Evolutionary conservation across 2,797 vertebrate genomes (phyloP).

Genomic region (Cephalopachus bancanus): DNA sequence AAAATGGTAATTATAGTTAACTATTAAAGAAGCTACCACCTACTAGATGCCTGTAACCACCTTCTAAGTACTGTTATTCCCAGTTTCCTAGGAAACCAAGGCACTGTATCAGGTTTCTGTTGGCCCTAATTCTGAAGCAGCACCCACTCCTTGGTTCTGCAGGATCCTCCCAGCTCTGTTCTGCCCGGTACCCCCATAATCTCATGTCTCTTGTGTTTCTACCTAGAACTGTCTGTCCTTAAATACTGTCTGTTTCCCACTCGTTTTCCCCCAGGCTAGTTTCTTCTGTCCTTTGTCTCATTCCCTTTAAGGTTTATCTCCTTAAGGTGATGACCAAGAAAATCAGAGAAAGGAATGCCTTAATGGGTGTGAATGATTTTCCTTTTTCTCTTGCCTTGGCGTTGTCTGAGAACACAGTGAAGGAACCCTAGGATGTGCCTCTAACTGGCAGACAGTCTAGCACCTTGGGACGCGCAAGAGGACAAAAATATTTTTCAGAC

Average conservation of each 20-base stretch:
- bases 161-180: not conserved
- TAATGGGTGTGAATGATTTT: not conserved
- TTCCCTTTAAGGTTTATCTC: not conserved
- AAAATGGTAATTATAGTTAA: not conserved
- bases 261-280: not conserved
- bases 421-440: not conserved
- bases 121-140: not conserved
- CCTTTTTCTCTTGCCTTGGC: not conserved
- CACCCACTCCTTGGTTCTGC: not conserved
- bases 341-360: not conserved
- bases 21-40: not conserved
- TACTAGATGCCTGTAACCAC: not conserved
- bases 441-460: not conserved
- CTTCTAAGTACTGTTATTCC: not conserved
- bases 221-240: not conserved
- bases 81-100: not conserved
- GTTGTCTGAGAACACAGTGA: not conserved
- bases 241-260: not conserved
- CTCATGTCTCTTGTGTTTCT: not conserved
- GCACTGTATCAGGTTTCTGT: not conserved
- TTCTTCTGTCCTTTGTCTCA: not conserved
- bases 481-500: not conserved
- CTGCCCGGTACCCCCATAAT: not conserved
- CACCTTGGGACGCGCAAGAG: not conserved
- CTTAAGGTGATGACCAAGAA: not conserved